A percentile compares a stretch with the other conserved stretches of the same genome.
phyloP scores from a whole-genome alignment of 2,113 vertebrate species.

The Camelus bactrianus region DNA sequence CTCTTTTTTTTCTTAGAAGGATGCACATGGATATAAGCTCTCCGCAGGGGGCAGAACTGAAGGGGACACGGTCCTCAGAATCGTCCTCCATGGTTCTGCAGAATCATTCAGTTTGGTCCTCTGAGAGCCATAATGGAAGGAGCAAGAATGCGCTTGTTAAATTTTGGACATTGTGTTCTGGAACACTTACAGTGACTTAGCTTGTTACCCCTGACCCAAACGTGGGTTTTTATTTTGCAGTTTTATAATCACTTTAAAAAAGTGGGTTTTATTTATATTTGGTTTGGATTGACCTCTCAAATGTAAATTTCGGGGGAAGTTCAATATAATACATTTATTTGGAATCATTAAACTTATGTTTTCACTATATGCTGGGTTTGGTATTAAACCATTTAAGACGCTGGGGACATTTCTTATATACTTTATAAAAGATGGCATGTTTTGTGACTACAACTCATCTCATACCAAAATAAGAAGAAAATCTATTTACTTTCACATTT shows the following conservation, averaged over 20 bases:
- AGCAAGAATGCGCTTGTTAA: not conserved
- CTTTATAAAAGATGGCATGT: not conserved
- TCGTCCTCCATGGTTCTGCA: too few species aligned
- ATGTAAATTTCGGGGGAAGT: not conserved
- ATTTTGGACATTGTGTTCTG: accelerated
- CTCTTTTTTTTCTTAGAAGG: not conserved
- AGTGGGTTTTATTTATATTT: slow-evolving; percentile 22
- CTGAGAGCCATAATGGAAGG: not conserved
- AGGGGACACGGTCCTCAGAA: not conserved
- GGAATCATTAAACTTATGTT: slow-evolving; percentile 42
- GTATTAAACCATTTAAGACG: not conserved
- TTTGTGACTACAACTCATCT: slow-evolving; percentile 33
- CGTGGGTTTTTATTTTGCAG: not conserved
- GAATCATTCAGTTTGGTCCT: not conserved
- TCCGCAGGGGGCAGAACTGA: not conserved
- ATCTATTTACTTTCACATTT: slow-evolving; percentile 38
- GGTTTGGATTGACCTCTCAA: not conserved
- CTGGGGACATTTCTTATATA: not conserved
- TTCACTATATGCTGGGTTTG: slow-evolving; percentile 25
- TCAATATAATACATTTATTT: not conserved
- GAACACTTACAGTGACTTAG: not conserved
- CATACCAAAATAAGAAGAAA: slow-evolving; percentile 54
- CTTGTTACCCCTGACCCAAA: not conserved
- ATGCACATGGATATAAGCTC: not conserved
- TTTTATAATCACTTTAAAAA: not conserved